Evolutionary conservation across 2,888 invertebrate genomes (phyloP), one percentile per base, ranked within the genome.

Genomic region (Dorcus hopei): DNA sequence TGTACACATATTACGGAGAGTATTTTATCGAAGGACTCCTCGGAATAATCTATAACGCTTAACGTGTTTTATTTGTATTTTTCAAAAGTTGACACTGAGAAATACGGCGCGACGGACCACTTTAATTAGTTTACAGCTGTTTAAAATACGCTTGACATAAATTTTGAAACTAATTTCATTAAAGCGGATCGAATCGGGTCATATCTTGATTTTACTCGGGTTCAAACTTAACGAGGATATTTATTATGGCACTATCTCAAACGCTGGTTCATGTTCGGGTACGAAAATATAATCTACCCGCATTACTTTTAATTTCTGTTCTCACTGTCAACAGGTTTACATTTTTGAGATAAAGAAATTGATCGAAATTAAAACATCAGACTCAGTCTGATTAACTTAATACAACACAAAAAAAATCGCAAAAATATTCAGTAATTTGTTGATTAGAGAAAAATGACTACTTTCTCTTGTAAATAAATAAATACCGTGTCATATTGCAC

Each of bases 121-220:
- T 58, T 48, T 61, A 62, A 60, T 60, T 60, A 60, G 57, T 60
- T 62, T 60, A 61, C 60, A 58, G 49, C 53, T 53, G 60, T 53
- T 63, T 56, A 61, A 61, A 61, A 61, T 49, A 54, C 54, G 49
- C 53, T 61, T 56, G 57, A 61, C 58, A 63, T 61, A 63, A 61
- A 63, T 63, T 61, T 58, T 58, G 49, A 48, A 54, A 48, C 53
- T 58, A 61, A 61, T 61, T 63, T 61, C 62, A 48, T 58, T 63
- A 61, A 61, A 61, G 55, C 49, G 55, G 57, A 57, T 38, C 41
- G 47, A n/a, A 39, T 38, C 45, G 42, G 47, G 47, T 47, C 60
- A 49, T 58, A 62, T 62, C 59, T 60, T 52, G 62, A 60, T 62
- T 57, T 62, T 45, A 50, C 54, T 48, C 56, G 50, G 47, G 55